Evolutionary conservation across 1,140 invertebrate species (phyloP).

Genomic region (Nasonia vitripennis): DNA sequence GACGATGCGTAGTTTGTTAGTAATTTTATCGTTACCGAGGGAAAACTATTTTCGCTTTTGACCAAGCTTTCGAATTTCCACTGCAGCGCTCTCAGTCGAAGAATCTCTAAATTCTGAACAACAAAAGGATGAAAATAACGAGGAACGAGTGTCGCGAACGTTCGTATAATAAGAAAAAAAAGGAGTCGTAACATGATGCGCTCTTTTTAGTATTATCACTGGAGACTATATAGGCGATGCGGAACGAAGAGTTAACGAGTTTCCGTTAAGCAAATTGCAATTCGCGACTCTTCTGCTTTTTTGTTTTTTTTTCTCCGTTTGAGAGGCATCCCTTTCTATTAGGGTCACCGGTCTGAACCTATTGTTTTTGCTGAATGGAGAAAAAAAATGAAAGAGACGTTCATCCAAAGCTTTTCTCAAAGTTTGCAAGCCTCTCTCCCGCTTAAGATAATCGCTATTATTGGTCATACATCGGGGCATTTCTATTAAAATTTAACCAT

Average conservation of each 20-base stretch:
- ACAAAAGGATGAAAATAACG: no score
- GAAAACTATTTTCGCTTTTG: not conserved
- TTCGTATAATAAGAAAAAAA: not conserved
- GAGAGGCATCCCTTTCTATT: not conserved
- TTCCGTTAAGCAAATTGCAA: slow-evolving; percentile 32
- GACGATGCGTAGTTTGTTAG: no score
- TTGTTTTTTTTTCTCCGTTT: not conserved
- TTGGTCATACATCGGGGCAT: no score
- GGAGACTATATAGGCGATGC: not conserved
- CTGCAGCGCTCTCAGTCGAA: not conserved
- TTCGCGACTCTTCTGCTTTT: not conserved
- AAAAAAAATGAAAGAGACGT: no score
- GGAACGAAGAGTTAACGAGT: slow-evolving; percentile 18
- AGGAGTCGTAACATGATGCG: no score
- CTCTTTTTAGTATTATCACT: no score
- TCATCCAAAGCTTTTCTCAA: no score
- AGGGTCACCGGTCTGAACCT: no score
- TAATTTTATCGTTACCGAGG: not conserved
- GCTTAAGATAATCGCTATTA: no score
- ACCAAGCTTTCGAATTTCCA: not conserved
- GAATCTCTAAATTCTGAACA: not conserved
- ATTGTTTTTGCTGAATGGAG: no score
- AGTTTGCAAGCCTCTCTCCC: no score
- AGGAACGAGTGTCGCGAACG: not conserved
- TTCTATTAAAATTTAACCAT: no score